Percentiles rank a stretch among this genome's conserved stretches.
Evolutionary conservation across 2,888 invertebrate species (phyloP).

Genomic region (Kryphioiulus occultus): DNA sequence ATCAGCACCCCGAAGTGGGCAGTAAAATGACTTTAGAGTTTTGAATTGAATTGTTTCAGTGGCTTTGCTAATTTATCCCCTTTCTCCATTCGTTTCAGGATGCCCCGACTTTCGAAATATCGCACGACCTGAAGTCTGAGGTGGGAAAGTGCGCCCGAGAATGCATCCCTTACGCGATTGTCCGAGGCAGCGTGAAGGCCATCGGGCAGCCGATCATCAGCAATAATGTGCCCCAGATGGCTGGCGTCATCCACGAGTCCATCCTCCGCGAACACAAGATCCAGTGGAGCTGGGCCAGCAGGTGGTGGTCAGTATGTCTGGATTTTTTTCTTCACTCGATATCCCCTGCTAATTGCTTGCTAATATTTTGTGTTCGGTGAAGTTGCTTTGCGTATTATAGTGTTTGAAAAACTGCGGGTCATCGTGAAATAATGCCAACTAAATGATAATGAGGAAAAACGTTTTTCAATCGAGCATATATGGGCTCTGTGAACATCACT

Average conservation of each 20-base stretch:
- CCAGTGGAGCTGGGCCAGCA: conserved; percentile 52
- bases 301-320: conserved; percentile 49
- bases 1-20: no score
- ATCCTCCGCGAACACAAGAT: conserved; percentile 58
- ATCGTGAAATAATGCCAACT: no score
- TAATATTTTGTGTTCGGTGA: no score
- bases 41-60: neutral
- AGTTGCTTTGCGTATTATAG: no score
- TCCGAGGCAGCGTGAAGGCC: conserved; percentile 78
- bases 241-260: conserved; percentile 80
- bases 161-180: conserved; percentile 76
- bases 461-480: no score
- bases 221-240: conserved; percentile 74
- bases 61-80: neutral
- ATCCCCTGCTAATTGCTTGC: no score
- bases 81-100: conserved; percentile 64
- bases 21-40: no score
- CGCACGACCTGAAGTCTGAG: conserved; percentile 68
- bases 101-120: conserved; percentile 75
- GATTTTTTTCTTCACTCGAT: neutral
- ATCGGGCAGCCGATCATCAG: conserved; percentile 78
- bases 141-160: conserved; percentile 71
- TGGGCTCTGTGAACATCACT: no score
- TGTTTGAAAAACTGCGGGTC: no score
- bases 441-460: no score